These are phyloP conservation scores for Drosophila melanosoma DNA, from an alignment of 2,888 invertebrate species.

Conservation along the genomic window DNA sequence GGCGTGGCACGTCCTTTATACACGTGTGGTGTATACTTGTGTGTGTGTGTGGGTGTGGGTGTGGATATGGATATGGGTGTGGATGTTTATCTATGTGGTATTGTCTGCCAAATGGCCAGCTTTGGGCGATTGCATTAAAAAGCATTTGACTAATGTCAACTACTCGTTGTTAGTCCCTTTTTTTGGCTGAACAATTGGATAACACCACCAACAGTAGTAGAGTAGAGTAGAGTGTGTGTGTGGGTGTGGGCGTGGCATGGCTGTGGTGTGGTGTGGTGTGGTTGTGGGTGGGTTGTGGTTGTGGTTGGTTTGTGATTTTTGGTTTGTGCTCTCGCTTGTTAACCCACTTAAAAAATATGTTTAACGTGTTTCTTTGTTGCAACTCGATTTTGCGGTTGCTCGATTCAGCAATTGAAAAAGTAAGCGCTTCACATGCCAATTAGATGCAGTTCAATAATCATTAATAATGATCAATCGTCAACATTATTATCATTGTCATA, in stretches of 20 bases:
- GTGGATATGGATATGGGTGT: constrained; percentile 6
- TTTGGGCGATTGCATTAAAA: constrained; percentile 38
- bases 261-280: constrained; percentile 4
- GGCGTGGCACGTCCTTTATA: constrained; percentile 59
- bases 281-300: constrained; percentile 3
- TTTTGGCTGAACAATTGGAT: constrained; percentile 31
- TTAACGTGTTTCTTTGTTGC: neutral
- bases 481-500: constrained; percentile 37
- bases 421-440: constrained; percentile 77
- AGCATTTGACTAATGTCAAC: constrained; percentile 52
- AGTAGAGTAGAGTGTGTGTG: neutral
- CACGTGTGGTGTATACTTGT: constrained; percentile 33
- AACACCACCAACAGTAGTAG: constrained; percentile 14
- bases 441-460: constrained; percentile 58
- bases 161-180: constrained; percentile 16
- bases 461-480: constrained; percentile 35
- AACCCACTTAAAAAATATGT: constrained; percentile 30
- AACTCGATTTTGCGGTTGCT: constrained; percentile 9
- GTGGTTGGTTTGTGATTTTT: constrained; percentile 23
- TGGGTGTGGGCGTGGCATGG: constrained; percentile 6
- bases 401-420: constrained; percentile 63
- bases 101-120: constrained; percentile 38
- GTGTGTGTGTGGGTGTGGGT: constrained; percentile 13
- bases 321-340: constrained; percentile 24
- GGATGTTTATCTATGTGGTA: constrained; percentile 5